Evolutionary conservation across 2,888 invertebrate genomes (phyloP), one percentile per base, ranked within the genome.

Genomic region (Alloplasta piceator): DNA sequence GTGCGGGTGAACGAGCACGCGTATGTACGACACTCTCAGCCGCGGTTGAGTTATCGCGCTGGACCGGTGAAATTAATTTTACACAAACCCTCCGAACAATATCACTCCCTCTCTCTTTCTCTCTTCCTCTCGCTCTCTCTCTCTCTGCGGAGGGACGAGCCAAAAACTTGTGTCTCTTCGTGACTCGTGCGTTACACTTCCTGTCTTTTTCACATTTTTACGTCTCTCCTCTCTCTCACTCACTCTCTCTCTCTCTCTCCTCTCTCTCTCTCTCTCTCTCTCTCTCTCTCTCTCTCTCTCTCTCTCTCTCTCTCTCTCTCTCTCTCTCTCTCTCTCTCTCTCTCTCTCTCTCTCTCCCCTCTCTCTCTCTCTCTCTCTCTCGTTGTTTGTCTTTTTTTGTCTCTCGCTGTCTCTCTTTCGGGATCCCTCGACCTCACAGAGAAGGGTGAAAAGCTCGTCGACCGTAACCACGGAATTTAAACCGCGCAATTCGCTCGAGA

Each of bases 31-130:
- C 70, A 74, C 66, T 64, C 74, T 68, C 75, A 74, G 63, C 52
- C 70, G 52, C 84, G 84, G 80, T 60, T 87, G 88, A 88, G 87
- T 87, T 88, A 88, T 88, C 86, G 84, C 84, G 84, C 63, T 73
- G 81, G 80, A 74, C 77, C 82, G 80, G 71, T 83, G 83, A 86
- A 88, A 88, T 88, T 88, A 88, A 88, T 88, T 88, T 85, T 80
- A 78, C 79, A 75, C 77, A 60, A 50, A 52, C 43, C 66, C 66
- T 63, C 58, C 26, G 48, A 48, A 14, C 63, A n/a, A 39, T 39
- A 39, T 68, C 58, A 4, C 56, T 48, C 12, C 36, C 55, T 52
- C 55, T 41, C 61, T 41, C 41, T 41, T 41, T 61, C 43, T 38
- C 5, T 6, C 14, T 61, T 52, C 41, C 46, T 55, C 36, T 46